A percentile compares a stretch with the other conserved stretches of the same genome.
These are phyloP conservation scores for Parasteatoda lunata DNA, from an alignment of 2,888 invertebrate species.

Conservation along the genomic window DNA sequence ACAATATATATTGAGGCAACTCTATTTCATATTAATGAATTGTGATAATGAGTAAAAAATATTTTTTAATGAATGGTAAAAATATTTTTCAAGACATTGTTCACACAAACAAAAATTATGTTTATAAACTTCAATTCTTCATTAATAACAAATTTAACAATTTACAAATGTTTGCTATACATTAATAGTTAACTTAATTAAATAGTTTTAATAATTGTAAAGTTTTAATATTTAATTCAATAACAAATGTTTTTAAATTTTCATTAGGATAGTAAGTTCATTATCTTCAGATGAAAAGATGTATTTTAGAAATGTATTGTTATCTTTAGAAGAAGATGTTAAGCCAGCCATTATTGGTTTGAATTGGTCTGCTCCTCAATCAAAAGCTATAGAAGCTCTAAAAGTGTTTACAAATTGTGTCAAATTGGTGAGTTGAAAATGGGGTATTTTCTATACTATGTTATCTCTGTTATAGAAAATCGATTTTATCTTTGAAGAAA, in stretches of 20 bases:
- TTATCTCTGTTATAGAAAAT: too few species aligned
- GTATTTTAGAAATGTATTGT: constrained; percentile 26
- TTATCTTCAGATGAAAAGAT: constrained; percentile 8
- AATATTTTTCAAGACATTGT: not conserved
- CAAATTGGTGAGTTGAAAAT: constrained; percentile 1
- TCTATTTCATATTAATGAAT: too few species aligned
- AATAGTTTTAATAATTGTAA: too few species aligned
- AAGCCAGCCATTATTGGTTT: constrained; percentile 22
- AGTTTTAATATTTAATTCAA: too few species aligned
- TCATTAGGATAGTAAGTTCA: constrained; percentile 16
- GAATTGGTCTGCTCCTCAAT: constrained; percentile 43
- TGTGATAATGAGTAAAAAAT: not conserved
- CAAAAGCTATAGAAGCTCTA: constrained; percentile 9
- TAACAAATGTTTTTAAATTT: too few species aligned
- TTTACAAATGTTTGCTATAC: too few species aligned
- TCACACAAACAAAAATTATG: not conserved
- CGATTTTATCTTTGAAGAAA: too few species aligned
- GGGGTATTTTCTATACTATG: not conserved
- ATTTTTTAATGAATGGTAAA: not conserved
- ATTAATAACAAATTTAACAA: not conserved
- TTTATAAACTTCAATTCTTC: not conserved
- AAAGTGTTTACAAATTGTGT: constrained; percentile 28
- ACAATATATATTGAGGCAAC: too few species aligned
- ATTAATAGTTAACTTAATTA: too few species aligned
- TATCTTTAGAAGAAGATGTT: constrained; percentile 28